Percentiles rank a stretch among this genome's conserved stretches.
Conservation (phyloP, 2,797 vertebrate species). For the Hapalemur alaotrensis region DNA sequence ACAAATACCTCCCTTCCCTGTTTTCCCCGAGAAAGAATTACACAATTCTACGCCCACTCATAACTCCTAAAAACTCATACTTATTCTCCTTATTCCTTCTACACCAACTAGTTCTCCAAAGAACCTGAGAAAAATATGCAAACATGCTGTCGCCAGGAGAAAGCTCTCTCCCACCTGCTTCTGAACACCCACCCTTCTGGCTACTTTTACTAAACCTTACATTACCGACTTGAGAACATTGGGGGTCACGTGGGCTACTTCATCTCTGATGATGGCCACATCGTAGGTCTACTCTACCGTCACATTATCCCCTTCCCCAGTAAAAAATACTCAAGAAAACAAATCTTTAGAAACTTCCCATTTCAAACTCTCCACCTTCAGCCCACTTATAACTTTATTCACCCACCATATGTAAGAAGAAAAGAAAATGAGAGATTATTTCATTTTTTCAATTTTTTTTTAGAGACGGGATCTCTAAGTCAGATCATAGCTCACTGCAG, state of each 20-base stretch:
- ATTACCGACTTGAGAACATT: neutral
- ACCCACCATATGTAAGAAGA: too few relatives aligned
- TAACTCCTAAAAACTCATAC: slow-evolving; percentile 34
- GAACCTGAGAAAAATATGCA: neutral
- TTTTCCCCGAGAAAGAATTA: slow-evolving; percentile 37
- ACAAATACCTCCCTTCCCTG: slow-evolving; percentile 11
- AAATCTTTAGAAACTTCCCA: neutral
- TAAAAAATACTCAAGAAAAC: neutral
- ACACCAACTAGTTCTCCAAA: neutral
- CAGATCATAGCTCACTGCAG: neutral
- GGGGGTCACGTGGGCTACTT: neutral
- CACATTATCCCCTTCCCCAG: neutral
- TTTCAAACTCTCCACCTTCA: neutral
- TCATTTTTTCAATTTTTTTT: neutral
- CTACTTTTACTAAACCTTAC: neutral
- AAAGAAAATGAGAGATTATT: neutral
- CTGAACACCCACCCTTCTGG: slow-evolving; percentile 5
- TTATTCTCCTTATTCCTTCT: slow-evolving; percentile 34
- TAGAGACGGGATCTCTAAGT: neutral
- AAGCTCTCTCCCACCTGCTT: neutral
- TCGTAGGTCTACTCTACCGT: neutral
- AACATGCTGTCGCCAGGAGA: neutral
- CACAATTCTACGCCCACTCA: slow-evolving; percentile 5
- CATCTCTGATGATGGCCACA: neutral
- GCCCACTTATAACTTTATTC: neutral